phyloP scores from a whole-genome alignment of 1,140 invertebrate species.

The Drosophila sucinea region DNA sequence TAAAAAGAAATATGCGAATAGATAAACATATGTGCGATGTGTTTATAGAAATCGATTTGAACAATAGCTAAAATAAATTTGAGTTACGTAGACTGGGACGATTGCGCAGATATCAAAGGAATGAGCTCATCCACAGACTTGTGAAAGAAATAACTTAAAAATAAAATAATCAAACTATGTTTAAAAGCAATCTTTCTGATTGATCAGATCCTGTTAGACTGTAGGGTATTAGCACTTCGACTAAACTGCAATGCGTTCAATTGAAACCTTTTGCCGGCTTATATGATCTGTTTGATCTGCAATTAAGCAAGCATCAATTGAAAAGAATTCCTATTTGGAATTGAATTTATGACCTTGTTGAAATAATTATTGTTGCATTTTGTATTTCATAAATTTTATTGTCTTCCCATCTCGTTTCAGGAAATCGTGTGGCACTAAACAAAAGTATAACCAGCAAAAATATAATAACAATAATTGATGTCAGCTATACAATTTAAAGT shows the following conservation, averaged over 20 bases:
- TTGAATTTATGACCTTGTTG: slow-evolving; percentile 52
- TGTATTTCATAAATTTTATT: slow-evolving; percentile 14
- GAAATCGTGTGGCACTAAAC: slow-evolving; percentile 40
- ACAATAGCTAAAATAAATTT: slow-evolving; percentile 61
- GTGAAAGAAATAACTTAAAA: neutral
- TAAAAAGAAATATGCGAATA: slow-evolving; percentile 53
- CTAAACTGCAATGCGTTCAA: neutral
- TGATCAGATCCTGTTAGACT: neutral
- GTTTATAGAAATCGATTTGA: slow-evolving; percentile 43
- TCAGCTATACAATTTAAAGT: slow-evolving; percentile 54
- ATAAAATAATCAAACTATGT: neutral
- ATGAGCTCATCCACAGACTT: neutral
- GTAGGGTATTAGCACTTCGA: neutral
- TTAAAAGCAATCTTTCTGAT: neutral
- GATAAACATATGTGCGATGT: slow-evolving; percentile 26
- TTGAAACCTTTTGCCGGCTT: slow-evolving; percentile 5
- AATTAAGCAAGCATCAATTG: slow-evolving; percentile 63
- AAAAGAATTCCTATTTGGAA: slow-evolving; percentile 20
- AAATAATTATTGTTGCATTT: slow-evolving; percentile 47
- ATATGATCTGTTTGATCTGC: slow-evolving; percentile 61
- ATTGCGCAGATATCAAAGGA: neutral
- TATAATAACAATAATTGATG: slow-evolving; percentile 65
- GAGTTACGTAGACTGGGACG: slow-evolving; percentile 19
- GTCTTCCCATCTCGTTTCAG: slow-evolving; percentile 44
- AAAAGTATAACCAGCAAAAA: slow-evolving; percentile 48